A percentile compares a stretch with the other conserved stretches of the same genome.
These are phyloP conservation scores for Lamprologus lemairii DNA, from an alignment of 2,113 vertebrate genomes.

Conservation along the genomic window DNA sequence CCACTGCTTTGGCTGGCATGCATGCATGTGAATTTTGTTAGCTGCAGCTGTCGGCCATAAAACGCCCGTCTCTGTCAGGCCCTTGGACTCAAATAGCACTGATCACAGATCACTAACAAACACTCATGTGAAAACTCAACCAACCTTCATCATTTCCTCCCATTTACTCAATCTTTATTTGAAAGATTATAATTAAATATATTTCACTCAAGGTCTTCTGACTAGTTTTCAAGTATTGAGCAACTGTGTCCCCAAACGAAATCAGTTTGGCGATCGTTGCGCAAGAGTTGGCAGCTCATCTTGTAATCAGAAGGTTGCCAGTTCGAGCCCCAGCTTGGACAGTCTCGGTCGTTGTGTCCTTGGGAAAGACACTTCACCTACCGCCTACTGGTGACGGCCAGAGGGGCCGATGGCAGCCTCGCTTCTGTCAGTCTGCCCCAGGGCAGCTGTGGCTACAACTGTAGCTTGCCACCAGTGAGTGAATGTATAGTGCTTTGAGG, in stretches of 20 bases:
- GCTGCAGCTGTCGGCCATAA: constrained; percentile 47
- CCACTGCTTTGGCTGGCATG: not conserved
- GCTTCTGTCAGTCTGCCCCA: not conserved
- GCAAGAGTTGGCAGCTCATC: not conserved
- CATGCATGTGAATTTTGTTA: constrained; percentile 1
- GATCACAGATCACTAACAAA: not conserved
- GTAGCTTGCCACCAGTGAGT: not conserved
- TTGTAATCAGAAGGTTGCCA: not conserved
- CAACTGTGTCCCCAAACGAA: not conserved
- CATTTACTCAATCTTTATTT: not conserved
- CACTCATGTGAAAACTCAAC: not conserved
- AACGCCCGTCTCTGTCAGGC: constrained; percentile 23
- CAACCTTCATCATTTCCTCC: not conserved
- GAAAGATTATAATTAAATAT: not conserved
- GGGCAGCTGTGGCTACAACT: not conserved
- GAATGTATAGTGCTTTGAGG: not conserved
- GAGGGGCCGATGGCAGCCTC: not conserved
- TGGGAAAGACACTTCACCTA: not conserved
- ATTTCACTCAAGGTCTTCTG: not conserved
- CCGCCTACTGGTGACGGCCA: not conserved
- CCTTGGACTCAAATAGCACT: constrained; percentile 26
- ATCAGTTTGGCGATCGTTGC: not conserved
- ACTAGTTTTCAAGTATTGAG: not conserved
- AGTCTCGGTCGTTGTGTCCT: not conserved
- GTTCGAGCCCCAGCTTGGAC: not conserved